A percentile compares a stretch with the other conserved stretches of the same genome.
These are phyloP conservation scores for Sardinella longiceps DNA, from an alignment of 2,797 vertebrate species.

Conservation along the genomic window DNA sequence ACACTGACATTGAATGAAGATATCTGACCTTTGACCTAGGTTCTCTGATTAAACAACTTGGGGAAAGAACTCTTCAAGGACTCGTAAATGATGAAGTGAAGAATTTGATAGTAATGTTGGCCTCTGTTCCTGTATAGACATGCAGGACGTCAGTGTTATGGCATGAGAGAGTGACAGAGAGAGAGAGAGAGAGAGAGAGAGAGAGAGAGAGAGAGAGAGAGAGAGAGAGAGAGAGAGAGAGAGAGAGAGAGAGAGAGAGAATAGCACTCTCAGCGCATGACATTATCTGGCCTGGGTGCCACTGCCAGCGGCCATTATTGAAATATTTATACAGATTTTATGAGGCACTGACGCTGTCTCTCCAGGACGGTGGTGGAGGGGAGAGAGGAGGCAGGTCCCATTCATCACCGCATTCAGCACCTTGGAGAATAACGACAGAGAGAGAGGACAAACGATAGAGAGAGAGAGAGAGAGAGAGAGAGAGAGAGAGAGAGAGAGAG, in stretches of 20 bases:
- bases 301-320: slow-evolving; percentile 44
- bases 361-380: slow-evolving; percentile 37
- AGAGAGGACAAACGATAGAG: neutral
- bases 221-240: neutral
- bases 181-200: neutral
- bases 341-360: slow-evolving; percentile 44
- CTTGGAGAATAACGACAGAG: slow-evolving; percentile 15
- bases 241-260: neutral
- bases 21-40: neutral
- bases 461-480: neutral
- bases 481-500: neutral
- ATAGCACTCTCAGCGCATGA: slow-evolving; percentile 18
- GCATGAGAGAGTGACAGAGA: neutral
- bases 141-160: neutral
- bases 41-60: neutral
- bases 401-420: slow-evolving; percentile 43
- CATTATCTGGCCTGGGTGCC: slow-evolving; percentile 34
- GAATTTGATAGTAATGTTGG: neutral
- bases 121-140: neutral
- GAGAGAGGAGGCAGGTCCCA: slow-evolving; percentile 28
- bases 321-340: slow-evolving; percentile 61
- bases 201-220: neutral
- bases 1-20: neutral
- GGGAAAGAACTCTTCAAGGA: neutral
- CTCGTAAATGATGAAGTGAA: neutral